These are phyloP conservation scores for Thera britannica DNA, from an alignment of 2,888 invertebrate genomes.

Conservation along the genomic window DNA sequence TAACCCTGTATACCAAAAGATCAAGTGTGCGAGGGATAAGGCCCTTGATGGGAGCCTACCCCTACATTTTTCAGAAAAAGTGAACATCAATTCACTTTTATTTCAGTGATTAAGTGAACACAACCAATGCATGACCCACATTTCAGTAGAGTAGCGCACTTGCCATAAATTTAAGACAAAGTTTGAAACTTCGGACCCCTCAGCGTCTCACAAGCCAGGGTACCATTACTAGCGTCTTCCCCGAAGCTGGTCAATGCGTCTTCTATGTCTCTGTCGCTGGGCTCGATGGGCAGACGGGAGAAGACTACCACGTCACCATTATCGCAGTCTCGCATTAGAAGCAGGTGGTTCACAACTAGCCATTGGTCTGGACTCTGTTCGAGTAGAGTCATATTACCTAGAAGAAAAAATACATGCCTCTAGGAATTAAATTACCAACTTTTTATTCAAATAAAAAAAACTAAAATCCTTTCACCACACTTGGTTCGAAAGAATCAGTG, in stretches of 20 bases:
- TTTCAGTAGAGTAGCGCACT: no score
- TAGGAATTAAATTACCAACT: neutral
- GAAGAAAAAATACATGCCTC: neutral
- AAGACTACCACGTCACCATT: slow-evolving; percentile 54
- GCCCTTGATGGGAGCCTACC: no score
- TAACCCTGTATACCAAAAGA: no score
- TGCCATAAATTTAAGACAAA: slow-evolving; percentile 9
- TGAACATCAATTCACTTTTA: no score
- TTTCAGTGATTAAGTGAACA: no score
- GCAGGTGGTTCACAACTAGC: slow-evolving; percentile 51
- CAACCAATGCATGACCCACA: no score
- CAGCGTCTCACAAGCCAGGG: slow-evolving; percentile 41
- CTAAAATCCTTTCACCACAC: no score
- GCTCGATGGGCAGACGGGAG: slow-evolving; percentile 42
- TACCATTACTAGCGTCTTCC: slow-evolving; percentile 42
- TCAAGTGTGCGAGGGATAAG: no score
- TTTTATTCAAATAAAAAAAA: no score
- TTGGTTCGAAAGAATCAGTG: no score
- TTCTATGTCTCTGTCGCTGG: slow-evolving; percentile 38
- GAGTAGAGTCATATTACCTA: slow-evolving; percentile 42
- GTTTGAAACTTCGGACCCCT: slow-evolving; percentile 22
- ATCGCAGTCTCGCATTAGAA: slow-evolving; percentile 62
- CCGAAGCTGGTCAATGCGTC: slow-evolving; percentile 50
- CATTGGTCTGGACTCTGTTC: slow-evolving; percentile 58
- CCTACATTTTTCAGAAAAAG: no score